Evolutionary conservation across 1,140 invertebrate species (phyloP), one percentile per base, ranked within the genome.

Genomic region (Ceratina australensis): DNA sequence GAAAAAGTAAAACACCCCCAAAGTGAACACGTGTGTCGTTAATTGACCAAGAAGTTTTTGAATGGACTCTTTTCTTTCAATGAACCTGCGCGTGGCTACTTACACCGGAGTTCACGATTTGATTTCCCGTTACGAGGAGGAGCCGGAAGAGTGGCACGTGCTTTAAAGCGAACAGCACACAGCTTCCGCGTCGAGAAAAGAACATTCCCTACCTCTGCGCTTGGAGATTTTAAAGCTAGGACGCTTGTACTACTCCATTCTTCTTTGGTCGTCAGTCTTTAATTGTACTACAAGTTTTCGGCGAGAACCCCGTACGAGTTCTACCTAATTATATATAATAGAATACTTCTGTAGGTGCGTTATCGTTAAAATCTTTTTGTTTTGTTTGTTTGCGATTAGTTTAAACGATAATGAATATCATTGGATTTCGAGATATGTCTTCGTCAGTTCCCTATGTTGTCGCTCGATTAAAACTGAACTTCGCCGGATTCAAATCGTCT

Each of bases 181-280:
- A 66, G 33, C 72, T 71, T 64, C n/a, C 49, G 20, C 13, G n/a
- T 13, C 42, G 28, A 52, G 47, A 63, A 59, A 66, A 42, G n/a
- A n/a, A n/a, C n/a, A n/a, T n/a, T n/a, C 15, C n/a, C 20, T 24
- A 16, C 33, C 20, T 66, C 54, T 63, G 33, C 24, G n/a, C 56
- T n/a, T 47, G 22, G 71, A 77, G 49, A 26, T 65, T 75, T 78
- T 60, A 72, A 80, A 76, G 76, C 65, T 74, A 69, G 47, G 49
- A 68, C 65, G 69, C 74, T 84, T 78, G 73, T 83, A 67, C 47
- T 72, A 77, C 24, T 72, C 47, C 83, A 72, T 74, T 47, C 26
- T 80, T 64, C 78, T 80, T 73, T 79, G 73, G 78, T 84, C 75
- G 68, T 91, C 90, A 91, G 90, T 91, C 90, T 91, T 91, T 79